A percentile compares a stretch with the other conserved stretches of the same genome.
phyloP scores from a whole-genome alignment of 2,113 vertebrate genomes.

The Zosterops borbonicus region DNA sequence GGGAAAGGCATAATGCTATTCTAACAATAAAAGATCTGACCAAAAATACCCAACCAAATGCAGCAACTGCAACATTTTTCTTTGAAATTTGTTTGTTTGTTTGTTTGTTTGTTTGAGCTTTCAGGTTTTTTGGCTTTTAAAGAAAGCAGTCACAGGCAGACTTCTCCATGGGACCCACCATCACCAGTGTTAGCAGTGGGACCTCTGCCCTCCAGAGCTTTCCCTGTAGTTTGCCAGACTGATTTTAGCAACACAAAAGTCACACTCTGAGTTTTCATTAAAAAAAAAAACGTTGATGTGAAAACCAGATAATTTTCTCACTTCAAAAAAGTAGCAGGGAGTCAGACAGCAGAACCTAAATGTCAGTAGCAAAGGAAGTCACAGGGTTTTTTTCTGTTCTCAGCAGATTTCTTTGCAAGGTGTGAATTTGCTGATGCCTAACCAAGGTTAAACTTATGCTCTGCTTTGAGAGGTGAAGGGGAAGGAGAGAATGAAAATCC shows the following conservation, averaged over 20 bases:
- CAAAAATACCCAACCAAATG: conserved; percentile 37
- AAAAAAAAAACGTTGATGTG: neutral
- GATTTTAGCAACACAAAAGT: neutral
- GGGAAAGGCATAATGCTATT: neutral
- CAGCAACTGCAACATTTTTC: neutral
- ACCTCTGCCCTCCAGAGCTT: neutral
- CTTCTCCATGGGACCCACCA: neutral
- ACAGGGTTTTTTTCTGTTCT: conserved; percentile 8
- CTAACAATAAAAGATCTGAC: neutral
- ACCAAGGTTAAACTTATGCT: neutral
- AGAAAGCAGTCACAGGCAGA: neutral
- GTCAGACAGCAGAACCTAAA: conserved; percentile 2
- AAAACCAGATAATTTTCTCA: conserved; percentile 29
- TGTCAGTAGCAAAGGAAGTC: neutral
- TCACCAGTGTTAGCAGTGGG: neutral
- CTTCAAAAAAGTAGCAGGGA: neutral
- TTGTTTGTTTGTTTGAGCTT: neutral
- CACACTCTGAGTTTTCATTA: neutral
- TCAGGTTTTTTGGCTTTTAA: neutral
- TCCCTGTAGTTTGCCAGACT: neutral
- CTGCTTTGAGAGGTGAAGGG: neutral
- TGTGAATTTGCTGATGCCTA: neutral
- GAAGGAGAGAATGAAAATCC: neutral
- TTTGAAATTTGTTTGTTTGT: neutral
- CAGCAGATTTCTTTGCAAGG: neutral